Evolutionary conservation across 1,140 invertebrate genomes (phyloP), one percentile per base, ranked within the genome.

Genomic region (Ips nitidus): DNA sequence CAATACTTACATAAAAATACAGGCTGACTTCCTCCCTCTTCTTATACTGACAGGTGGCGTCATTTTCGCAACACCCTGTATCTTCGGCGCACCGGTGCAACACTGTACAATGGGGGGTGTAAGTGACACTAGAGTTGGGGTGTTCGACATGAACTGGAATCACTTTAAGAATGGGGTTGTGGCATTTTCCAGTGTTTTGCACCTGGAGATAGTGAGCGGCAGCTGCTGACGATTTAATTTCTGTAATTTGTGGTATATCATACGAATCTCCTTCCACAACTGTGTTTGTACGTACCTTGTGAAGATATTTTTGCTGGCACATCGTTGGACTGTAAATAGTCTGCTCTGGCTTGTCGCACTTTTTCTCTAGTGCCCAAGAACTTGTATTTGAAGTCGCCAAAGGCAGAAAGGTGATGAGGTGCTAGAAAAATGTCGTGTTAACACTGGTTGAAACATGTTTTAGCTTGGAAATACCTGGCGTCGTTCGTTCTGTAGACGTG

Each of bases 81-180:
- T 91, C 89, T 74, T 91, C 90, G n/a, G 87, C 86, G 75, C 91
- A 93, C 67, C 87, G 85, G 76, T 92, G 87, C 50, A 93, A 76
- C 36, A 90, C 85, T 2, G 89, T 90, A 77, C 91, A 92, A 67
- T 89, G 87, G 38, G 91, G 91, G 61, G 84, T 80, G 81, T 92
- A 93, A 38, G 82, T 85, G 74, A 87, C 90, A n/a, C 85, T 84
- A 0, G 87, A 80, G 76, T 87, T 85, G n/a, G 88, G 87, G 78
- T 89, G 88, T 37, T 85, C 81, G 57, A 87, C 82, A 74, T 85
- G 81, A 67, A 89, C 85, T 64, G 85, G 81, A 22, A 92, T 82
- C 50, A 91, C 83, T 69, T 84, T 83, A 40, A 85, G 83, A 41
- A 84, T 80, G 8, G 91, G 91, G 71, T 82, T 80, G 52, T 83